These are phyloP conservation scores for Pocillopora verrucosa DNA, from an alignment of 64 coral and sea anemone genomes.

Conservation along the genomic window DNA sequence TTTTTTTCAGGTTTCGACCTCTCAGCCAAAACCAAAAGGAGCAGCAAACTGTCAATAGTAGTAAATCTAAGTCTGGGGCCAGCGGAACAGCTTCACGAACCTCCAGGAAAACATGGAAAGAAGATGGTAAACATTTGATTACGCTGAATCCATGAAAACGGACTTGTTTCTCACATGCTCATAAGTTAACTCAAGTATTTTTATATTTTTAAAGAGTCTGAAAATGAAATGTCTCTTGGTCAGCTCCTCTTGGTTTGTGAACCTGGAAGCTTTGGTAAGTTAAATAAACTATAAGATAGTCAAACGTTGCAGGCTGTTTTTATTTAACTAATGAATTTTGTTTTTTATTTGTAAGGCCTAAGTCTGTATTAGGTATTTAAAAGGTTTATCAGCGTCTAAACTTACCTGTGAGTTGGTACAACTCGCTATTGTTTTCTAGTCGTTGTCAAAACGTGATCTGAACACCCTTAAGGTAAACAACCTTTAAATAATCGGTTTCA, in stretches of 20 bases:
- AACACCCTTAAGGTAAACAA: too few relatives aligned
- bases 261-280: slow-evolving; percentile 35
- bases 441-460: too few relatives aligned
- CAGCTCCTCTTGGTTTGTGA: slow-evolving; percentile 34
- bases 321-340: background rate
- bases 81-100: background rate
- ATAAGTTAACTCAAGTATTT: background rate
- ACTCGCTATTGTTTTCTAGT: too few relatives aligned
- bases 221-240: slow-evolving; percentile 3
- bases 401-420: too few relatives aligned
- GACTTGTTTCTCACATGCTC: background rate
- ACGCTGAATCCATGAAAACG: background rate
- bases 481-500: too few relatives aligned
- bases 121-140: background rate
- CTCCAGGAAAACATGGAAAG: slow-evolving; percentile 19
- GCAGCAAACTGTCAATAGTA: slow-evolving; percentile 5
- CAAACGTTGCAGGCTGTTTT: background rate
- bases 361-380: too few relatives aligned
- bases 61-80: slow-evolving; percentile 1
- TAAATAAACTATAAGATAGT: background rate
- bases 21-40: slow-evolving; percentile 21
- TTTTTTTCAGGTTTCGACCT: slow-evolving; percentile 16
- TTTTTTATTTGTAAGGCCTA: too few relatives aligned
- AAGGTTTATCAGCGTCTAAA: too few relatives aligned
- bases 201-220: background rate